A percentile compares a stretch with the other conserved stretches of the same genome.
Evolutionary conservation across 1,140 invertebrate species (phyloP).

Genomic region (Papilio aristodemus): DNA sequence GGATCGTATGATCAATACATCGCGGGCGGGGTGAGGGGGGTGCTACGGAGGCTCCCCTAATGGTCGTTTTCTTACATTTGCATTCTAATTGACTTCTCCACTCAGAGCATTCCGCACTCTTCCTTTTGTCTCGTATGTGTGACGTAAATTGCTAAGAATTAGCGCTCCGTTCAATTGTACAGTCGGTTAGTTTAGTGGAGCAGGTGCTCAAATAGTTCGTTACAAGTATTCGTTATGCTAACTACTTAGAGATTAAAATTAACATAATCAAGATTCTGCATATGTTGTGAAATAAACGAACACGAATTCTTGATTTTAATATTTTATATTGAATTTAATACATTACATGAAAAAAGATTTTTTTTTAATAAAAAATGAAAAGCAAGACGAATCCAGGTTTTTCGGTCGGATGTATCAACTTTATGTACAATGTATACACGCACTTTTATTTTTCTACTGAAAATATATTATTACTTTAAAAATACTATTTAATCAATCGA

Average conservation of each 20-base stretch:
- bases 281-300: background rate
- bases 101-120: conserved; percentile 51
- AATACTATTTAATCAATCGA: too few species aligned
- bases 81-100: conserved; percentile 74
- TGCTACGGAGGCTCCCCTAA: conserved; percentile 59
- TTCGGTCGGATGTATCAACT: too few species aligned
- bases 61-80: conserved; percentile 80
- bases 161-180: conserved; percentile 46
- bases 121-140: conserved; percentile 69
- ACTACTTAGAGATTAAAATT: background rate
- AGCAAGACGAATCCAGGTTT: too few species aligned
- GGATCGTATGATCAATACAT: conserved; percentile 74
- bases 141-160: conserved; percentile 63
- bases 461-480: too few species aligned
- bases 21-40: conserved; percentile 55
- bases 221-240: conserved; percentile 21
- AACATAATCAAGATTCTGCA: background rate
- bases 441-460: too few species aligned
- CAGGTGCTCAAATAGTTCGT: conserved; percentile 32
- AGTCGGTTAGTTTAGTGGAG: conserved; percentile 42
- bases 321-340: too few species aligned
- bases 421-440: too few species aligned
- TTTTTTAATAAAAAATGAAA: too few species aligned
- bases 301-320: too few species aligned
- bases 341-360: too few species aligned